Base-by-base conservation (phyloP, 2,113 vertebrate species). In the Tetrax tetrax region DNA sequence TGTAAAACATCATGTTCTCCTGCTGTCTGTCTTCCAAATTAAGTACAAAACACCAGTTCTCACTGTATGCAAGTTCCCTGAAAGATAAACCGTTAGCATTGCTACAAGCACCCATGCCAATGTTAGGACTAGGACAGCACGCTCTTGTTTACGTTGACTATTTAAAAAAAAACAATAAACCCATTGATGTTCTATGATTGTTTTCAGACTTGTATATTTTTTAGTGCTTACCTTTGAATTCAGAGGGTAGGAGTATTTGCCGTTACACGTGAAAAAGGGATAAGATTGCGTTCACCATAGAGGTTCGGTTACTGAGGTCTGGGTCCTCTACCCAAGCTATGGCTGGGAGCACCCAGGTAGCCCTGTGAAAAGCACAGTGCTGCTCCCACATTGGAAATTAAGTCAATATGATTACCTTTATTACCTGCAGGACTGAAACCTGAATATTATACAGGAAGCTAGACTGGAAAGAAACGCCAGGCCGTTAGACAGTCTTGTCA, bases 1-100 rank as follows among this genome's bases (percentile, higher is more conserved):
- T 93, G 86, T 94, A 95, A 90, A 93, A 57, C 66, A 91, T 61
- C 48, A 2, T n/a, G 59, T 90, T 96, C 76, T 72, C 41, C 93
- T 64, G 71, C 9, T 1, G 45, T 69, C 93, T 94, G 43, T 92
- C 60, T 89, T 92, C 68, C 78, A 83, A 77, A 59, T 45, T 68
- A 75, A 93, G 72, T 88, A 68, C 72, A 76, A 87, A 95, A 53
- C 70, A 61, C 77, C 31, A 28, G 0, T 61, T 96, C 74, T 83
- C 38, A 10, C 76, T 85, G 14, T 75, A 66, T 90, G 47, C 12
- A 6, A 85, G 86, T 60, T 69, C n/a, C 51, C 76, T 92, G 78
- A 90, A 79, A 94, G 81, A 83, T 81, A 97, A 97, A 68, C 63
- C 70, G 15, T 57, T 91, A 85, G 56, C 56, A 69, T 51, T 20